Conservation (phyloP, 2,888 invertebrate genomes). For the Drosophila aldrichi region DNA sequence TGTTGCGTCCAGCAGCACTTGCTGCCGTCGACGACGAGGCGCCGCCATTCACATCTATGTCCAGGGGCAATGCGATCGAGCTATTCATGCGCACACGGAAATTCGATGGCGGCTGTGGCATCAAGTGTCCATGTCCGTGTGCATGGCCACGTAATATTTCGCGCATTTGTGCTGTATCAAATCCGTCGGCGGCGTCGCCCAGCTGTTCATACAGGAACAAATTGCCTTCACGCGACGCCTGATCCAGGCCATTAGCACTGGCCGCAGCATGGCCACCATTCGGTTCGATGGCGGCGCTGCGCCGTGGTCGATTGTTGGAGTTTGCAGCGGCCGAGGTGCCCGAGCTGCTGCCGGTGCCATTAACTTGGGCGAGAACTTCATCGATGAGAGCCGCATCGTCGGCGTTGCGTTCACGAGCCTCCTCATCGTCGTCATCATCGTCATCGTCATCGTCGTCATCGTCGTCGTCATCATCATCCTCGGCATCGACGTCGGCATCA, state of each 20-base stretch:
- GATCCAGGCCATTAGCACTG: conserved; percentile 19
- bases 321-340: conserved; percentile 11
- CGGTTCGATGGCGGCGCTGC: conserved; percentile 59
- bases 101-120: conserved; percentile 49
- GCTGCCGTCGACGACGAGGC: conserved; percentile 12
- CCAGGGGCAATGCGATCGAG: conserved; percentile 63
- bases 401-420: conserved; percentile 44
- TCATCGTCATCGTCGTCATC: conserved; percentile 69
- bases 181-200: conserved; percentile 4
- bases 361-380: conserved; percentile 47
- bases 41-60: conserved; percentile 65
- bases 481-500: conserved; percentile 76
- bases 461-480: conserved; percentile 74
- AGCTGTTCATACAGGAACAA: conserved; percentile 54
- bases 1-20: conserved; percentile 19
- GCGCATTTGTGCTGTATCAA: not conserved
- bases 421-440: conserved; percentile 63
- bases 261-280: conserved; percentile 6
- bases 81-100: conserved; percentile 66
- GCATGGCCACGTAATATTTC: not conserved
- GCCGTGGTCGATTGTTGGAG: conserved; percentile 63
- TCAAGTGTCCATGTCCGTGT: conserved; percentile 13
- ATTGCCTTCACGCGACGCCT: conserved; percentile 27
- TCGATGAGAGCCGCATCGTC: conserved; percentile 58
- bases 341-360: conserved; percentile 20